Percentiles rank a stretch among this genome's conserved stretches.
Conservation (phyloP, 2,888 invertebrate genomes). For the Drosophila pseudotakahashii region DNA sequence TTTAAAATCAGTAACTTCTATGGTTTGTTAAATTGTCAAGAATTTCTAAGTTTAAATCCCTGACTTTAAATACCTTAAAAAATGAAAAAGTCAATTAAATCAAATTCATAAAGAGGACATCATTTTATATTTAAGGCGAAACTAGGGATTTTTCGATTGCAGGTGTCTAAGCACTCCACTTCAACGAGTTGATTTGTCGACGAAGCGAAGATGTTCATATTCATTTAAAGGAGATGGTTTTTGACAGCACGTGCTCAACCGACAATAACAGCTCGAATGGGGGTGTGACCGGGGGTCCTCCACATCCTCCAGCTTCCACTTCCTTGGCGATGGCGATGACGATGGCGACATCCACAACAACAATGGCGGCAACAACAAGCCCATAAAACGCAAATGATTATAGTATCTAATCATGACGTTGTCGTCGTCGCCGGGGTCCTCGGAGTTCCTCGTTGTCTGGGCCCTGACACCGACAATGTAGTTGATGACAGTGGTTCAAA, state of each 20-base stretch:
- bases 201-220: conserved; percentile 23
- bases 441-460: conserved; percentile 25
- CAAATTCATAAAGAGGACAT: not conserved
- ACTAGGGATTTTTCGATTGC: not conserved
- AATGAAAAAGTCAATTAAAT: no score
- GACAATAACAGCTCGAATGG: conserved; percentile 29
- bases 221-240: conserved; percentile 35
- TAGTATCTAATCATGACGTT: conserved; percentile 80
- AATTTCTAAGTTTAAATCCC: no score
- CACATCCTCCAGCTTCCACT: conserved; percentile 43
- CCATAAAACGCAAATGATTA: conserved; percentile 81
- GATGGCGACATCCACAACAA: conserved; percentile 43
- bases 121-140: not conserved
- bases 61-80: no score
- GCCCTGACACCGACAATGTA: conserved; percentile 65
- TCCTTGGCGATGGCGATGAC: conserved; percentile 31
- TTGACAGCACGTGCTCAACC: conserved; percentile 40
- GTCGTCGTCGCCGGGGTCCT: conserved; percentile 34
- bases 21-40: no score
- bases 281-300: conserved; percentile 5
- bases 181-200: conserved; percentile 25
- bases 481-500: conserved; percentile 78
- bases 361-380: conserved; percentile 63
- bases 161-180: conserved; percentile 9
- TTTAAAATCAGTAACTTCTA: no score